These are phyloP conservation scores for Rhysida immarginata DNA, from an alignment of 1,140 invertebrate genomes.

Conservation along the genomic window DNA sequence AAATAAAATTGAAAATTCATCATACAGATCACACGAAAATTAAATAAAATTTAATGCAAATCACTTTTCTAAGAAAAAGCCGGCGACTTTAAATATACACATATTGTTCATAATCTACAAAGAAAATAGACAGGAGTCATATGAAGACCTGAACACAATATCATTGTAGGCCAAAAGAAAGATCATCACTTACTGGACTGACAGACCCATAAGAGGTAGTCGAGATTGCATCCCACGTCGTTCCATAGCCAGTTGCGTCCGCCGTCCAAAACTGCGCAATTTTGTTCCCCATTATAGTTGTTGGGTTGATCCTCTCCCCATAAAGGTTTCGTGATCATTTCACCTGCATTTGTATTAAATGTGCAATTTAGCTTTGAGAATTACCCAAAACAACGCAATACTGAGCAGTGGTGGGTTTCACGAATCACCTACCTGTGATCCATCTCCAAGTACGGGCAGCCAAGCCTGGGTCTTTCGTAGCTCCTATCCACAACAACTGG, in stretches of 20 bases:
- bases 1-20: constrained; percentile 22
- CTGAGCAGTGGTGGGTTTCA: no score
- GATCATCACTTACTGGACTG: constrained; percentile 39
- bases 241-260: constrained; percentile 82
- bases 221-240: constrained; percentile 82
- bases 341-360: no score
- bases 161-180: no score
- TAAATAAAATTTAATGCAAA: no score
- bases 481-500: constrained; percentile 79
- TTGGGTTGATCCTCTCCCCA: constrained; percentile 91
- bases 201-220: constrained; percentile 84
- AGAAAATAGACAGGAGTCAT: no score
- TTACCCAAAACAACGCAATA: no score
- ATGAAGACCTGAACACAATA: no score
- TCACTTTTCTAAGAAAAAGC: no score
- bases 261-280: constrained; percentile 79
- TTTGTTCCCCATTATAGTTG: constrained; percentile 88
- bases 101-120: no score
- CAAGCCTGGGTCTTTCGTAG: constrained; percentile 65
- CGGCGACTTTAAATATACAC: no score
- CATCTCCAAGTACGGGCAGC: constrained; percentile 73
- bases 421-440: constrained; percentile 66
- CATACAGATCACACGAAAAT: constrained; percentile 1
- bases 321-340: constrained; percentile 54
- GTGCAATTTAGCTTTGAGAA: no score